Conservation (phyloP, 35 echinoderm and acorn worm genomes). For the Apostichopus californicus region DNA sequence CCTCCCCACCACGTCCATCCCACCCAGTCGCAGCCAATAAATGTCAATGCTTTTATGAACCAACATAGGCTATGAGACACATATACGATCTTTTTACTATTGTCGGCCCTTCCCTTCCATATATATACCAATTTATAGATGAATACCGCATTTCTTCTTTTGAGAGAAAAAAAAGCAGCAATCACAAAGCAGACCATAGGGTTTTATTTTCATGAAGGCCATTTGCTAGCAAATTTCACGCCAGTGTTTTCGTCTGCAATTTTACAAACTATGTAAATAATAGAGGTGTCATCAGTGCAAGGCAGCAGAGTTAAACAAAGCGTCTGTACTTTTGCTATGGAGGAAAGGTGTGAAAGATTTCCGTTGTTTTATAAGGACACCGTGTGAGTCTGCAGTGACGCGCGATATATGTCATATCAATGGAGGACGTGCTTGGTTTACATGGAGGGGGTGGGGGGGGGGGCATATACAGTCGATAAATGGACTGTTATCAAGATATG, state of each 20-base stretch:
- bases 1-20: not conserved
- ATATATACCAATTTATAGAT: too few relatives aligned
- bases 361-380: conserved; percentile 1
- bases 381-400: not conserved
- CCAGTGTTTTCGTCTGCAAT: not conserved
- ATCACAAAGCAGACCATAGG: not conserved
- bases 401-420: not conserved
- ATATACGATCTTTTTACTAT: not conserved
- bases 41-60: too few relatives aligned
- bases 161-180: not conserved
- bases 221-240: not conserved
- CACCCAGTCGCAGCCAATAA: not conserved
- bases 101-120: not conserved
- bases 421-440: not conserved
- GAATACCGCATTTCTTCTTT: too few relatives aligned
- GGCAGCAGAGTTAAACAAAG: conserved; percentile 13
- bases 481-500: too few relatives aligned
- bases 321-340: conserved; percentile 11
- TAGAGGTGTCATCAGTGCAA: conserved; percentile 21
- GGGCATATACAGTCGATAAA: too few relatives aligned
- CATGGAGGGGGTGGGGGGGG: too few relatives aligned
- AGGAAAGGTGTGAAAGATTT: conserved; percentile 15
- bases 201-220: not conserved
- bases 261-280: conserved; percentile 28
- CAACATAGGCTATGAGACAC: too few relatives aligned